Percentiles rank a stretch among this genome's conserved stretches.
These are phyloP conservation scores for Fratercula arctica DNA, from an alignment of 2,797 vertebrate genomes.

Conservation along the genomic window DNA sequence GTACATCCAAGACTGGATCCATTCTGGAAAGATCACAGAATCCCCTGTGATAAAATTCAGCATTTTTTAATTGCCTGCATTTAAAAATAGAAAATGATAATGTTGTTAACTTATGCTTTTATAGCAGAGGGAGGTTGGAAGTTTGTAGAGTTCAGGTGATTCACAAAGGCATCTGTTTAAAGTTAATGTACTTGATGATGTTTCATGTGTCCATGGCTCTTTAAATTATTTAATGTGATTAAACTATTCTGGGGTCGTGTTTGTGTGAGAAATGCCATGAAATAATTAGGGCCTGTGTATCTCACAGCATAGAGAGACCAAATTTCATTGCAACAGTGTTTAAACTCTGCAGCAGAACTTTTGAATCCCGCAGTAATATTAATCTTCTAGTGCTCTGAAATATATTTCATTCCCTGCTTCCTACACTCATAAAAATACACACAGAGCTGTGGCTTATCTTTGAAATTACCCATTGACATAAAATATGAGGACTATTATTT, in stretches of 20 bases:
- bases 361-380: not conserved
- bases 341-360: not conserved
- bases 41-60: not conserved
- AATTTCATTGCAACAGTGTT: not conserved
- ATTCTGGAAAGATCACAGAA: not conserved
- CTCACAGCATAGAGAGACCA: not conserved
- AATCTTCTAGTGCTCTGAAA: slow-evolving; percentile 27
- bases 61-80: not conserved
- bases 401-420: slow-evolving; percentile 34
- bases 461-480: slow-evolving; percentile 61
- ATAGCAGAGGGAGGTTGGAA: not conserved
- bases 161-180: not conserved
- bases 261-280: slow-evolving; percentile 1
- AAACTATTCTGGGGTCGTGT: not conserved
- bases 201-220: not conserved
- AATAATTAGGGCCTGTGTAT: not conserved
- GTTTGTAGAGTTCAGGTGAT: not conserved
- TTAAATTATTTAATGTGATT: not conserved
- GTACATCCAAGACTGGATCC: not conserved
- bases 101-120: not conserved
- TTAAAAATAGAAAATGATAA: not conserved
- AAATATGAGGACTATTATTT: slow-evolving; percentile 49
- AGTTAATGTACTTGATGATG: not conserved
- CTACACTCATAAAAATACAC: slow-evolving; percentile 48
- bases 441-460: slow-evolving; percentile 45